Evolutionary conservation across 1,140 invertebrate genomes (phyloP).

Genomic region (Cotesia vestalis): DNA sequence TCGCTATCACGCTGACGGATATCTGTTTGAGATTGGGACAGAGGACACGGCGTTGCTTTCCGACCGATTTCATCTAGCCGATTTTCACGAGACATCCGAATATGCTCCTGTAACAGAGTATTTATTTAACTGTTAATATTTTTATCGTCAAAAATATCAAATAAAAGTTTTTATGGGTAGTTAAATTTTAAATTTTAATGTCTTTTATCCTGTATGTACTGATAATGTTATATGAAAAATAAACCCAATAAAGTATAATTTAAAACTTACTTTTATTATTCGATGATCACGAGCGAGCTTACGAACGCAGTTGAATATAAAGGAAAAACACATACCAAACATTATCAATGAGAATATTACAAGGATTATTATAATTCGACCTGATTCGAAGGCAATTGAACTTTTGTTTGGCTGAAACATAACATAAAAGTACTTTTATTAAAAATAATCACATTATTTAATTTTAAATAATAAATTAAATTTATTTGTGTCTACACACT

Average conservation of each 20-base stretch:
- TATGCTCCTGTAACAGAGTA: slow-evolving; percentile 73
- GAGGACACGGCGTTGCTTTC: slow-evolving; percentile 60
- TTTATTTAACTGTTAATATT: neutral
- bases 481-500: no score
- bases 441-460: no score
- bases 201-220: no score
- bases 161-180: neutral
- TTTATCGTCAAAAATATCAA: neutral
- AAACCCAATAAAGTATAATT: neutral
- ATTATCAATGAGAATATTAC: slow-evolving; percentile 89
- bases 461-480: no score
- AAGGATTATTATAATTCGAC: slow-evolving; percentile 88
- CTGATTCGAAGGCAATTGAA: slow-evolving; percentile 65
- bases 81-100: slow-evolving; percentile 80
- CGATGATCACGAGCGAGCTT: slow-evolving; percentile 85
- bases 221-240: neutral
- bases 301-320: slow-evolving; percentile 84
- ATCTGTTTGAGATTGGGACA: slow-evolving; percentile 53
- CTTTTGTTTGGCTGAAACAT: slow-evolving; percentile 66
- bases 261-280: slow-evolving; percentile 78
- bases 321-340: slow-evolving; percentile 85
- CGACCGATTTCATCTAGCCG: slow-evolving; percentile 76
- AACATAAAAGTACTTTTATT: slow-evolving; percentile 16
- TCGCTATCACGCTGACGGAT: slow-evolving; percentile 51
- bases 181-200: no score